Percentiles rank a stretch among this genome's conserved stretches.
These are phyloP conservation scores for Spinus pinus DNA, from an alignment of 2,797 vertebrate genomes.

Conservation along the genomic window DNA sequence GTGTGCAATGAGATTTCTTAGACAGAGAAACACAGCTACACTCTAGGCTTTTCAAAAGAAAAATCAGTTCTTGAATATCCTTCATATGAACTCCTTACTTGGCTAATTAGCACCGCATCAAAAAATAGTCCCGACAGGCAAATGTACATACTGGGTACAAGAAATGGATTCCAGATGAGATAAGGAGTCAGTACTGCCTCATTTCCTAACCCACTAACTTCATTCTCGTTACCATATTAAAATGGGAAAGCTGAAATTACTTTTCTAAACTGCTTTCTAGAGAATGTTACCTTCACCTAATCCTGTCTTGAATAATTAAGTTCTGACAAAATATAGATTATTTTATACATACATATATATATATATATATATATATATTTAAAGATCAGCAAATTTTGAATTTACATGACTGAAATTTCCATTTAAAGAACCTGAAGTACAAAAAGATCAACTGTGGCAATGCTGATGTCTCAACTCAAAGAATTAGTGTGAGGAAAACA, in stretches of 20 bases:
- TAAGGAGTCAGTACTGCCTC: not conserved
- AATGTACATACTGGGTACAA: not conserved
- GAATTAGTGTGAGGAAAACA: not conserved
- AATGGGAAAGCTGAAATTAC: not conserved
- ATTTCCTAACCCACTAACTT: not conserved
- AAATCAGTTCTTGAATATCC: not conserved
- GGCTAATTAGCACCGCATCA: not conserved
- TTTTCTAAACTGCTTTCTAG: not conserved
- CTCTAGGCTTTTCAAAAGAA: not conserved
- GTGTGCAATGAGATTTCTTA: not conserved
- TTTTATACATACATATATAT: not conserved
- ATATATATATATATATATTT: not conserved
- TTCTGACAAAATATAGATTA: not conserved
- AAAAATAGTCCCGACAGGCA: not conserved
- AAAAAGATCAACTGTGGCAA: not conserved
- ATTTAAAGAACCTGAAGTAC: not conserved
- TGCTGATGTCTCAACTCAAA: not conserved
- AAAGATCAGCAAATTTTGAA: not conserved
- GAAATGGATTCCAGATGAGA: not conserved
- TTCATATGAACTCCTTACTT: not conserved
- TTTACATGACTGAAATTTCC: not conserved
- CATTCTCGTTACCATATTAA: not conserved
- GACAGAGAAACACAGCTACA: not conserved
- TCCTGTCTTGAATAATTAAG: not conserved
- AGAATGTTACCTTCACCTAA: not conserved